phyloP scores from a whole-genome alignment of 2,113 vertebrate species.

The Garra rufa region DNA sequence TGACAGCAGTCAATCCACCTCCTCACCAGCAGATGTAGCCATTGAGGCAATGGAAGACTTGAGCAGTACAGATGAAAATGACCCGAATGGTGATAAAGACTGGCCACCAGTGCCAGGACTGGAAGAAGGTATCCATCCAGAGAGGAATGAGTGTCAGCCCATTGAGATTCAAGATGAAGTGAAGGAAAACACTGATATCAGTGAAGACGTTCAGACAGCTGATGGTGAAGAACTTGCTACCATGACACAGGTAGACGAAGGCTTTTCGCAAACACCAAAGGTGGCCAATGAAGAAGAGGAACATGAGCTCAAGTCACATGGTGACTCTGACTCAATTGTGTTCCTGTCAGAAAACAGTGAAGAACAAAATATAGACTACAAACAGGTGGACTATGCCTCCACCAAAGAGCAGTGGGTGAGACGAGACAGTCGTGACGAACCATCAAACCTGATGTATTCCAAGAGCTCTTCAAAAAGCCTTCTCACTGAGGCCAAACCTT shows the following conservation, averaged over 20 bases:
- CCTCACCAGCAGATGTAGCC: conserved; percentile 25
- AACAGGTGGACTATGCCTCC: conserved; percentile 38
- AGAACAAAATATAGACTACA: conserved; percentile 47
- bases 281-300: conserved; percentile 3
- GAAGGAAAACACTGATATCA: neutral
- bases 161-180: neutral
- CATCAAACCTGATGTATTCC: conserved; percentile 19
- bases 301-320: conserved; percentile 42
- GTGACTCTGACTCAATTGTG: conserved; percentile 30
- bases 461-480: conserved; percentile 21
- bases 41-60: conserved; percentile 34
- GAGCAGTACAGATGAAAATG: conserved; percentile 17
- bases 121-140: neutral
- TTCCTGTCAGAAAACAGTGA: conserved; percentile 59
- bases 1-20: neutral
- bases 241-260: conserved; percentile 1
- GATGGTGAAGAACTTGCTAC: neutral
- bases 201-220: neutral
- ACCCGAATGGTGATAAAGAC: neutral
- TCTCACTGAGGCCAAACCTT: conserved; percentile 2
- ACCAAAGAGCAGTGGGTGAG: conserved; percentile 45
- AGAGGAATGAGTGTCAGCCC: neutral
- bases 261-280: neutral
- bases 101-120: conserved; percentile 1
- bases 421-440: conserved; percentile 47